Conservation (phyloP, 2,113 vertebrate genomes). For the Oceanites oceanicus region DNA sequence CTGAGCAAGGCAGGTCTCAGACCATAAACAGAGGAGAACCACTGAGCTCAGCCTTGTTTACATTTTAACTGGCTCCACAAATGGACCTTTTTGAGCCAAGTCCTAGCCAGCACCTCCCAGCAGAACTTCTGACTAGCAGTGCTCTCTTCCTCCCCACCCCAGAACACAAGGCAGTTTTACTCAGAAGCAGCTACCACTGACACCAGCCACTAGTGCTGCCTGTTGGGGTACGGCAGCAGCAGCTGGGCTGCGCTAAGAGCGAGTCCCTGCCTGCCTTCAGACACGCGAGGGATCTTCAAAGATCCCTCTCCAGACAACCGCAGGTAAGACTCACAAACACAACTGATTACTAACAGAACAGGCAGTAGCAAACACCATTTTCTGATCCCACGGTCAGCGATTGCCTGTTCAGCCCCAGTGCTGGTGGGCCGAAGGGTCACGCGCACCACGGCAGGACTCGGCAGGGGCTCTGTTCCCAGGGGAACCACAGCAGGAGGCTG, state of each 20-base stretch:
- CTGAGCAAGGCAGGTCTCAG: not conserved
- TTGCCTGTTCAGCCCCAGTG: not conserved
- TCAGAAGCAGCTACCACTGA: not conserved
- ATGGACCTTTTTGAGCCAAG: not conserved
- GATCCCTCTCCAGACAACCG: accelerated
- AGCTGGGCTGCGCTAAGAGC: accelerated
- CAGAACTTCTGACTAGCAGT: too few relatives aligned
- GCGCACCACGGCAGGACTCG: not conserved
- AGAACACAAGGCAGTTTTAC: not conserved
- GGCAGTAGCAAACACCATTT: not conserved
- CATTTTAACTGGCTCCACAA: not conserved
- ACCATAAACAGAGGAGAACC: not conserved
- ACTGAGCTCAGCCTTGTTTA: not conserved
- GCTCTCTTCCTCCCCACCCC: not conserved
- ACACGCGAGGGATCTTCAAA: accelerated
- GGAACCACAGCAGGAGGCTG: not conserved
- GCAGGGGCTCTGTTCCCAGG: not conserved
- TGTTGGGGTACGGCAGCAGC: not conserved
- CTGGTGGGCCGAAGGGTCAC: not conserved
- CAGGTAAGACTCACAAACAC: not conserved
- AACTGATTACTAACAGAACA: not conserved
- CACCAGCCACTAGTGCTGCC: not conserved
- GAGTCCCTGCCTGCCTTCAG: not conserved
- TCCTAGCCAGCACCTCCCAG: not conserved
- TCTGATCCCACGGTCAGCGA: accelerated